phyloP scores from a whole-genome alignment of 35 echinoderm and acorn worm genomes.

The Heliocidaris tuberculata region DNA sequence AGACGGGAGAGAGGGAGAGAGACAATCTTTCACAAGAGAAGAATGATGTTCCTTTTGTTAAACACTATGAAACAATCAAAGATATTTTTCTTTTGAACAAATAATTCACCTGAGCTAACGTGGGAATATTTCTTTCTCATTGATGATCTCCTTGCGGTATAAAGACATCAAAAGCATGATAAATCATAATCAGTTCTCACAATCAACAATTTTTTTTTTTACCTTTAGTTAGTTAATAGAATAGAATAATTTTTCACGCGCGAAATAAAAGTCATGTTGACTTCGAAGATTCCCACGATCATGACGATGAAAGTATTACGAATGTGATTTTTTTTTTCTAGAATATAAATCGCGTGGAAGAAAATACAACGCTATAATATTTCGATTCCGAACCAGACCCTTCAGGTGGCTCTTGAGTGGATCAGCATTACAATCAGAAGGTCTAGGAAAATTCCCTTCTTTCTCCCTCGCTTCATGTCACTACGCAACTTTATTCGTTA shows the following conservation, averaged over 20 bases:
- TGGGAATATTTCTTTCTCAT: background rate
- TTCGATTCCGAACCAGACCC: background rate
- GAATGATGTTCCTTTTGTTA: background rate
- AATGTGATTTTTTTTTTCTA: background rate
- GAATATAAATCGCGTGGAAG: background rate
- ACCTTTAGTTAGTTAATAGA: background rate
- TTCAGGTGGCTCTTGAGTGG: background rate
- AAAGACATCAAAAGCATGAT: background rate
- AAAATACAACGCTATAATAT: background rate
- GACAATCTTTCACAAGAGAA: background rate
- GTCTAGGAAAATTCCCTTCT: background rate
- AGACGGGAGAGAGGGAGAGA: background rate
- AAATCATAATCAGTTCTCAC: constrained; percentile 4
- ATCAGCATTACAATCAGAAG: background rate
- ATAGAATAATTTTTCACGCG: background rate
- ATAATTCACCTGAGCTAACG: background rate
- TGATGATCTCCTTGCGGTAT: background rate
- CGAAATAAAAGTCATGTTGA: background rate
- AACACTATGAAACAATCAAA: background rate
- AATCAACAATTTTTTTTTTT: background rate
- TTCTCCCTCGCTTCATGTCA: background rate
- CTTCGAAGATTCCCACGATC: background rate
- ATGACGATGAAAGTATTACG: background rate
- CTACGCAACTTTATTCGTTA: background rate
- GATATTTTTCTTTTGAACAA: background rate